A percentile compares a stretch with the other conserved stretches of the same genome.
phyloP scores from a whole-genome alignment of 2,888 invertebrate species.

The Notodonta ziczac region DNA sequence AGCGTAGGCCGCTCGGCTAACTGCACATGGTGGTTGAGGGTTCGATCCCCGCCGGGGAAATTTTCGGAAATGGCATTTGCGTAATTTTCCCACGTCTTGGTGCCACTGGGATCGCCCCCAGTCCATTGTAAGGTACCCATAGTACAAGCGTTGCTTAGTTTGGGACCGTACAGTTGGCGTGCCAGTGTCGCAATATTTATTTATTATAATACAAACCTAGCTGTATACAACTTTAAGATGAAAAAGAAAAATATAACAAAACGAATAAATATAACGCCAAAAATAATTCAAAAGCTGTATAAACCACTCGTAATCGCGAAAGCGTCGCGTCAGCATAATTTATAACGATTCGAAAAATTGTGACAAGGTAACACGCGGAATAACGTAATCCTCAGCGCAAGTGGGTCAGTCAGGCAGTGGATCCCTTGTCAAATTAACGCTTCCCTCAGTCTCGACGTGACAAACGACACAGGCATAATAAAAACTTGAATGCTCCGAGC shows the following conservation, averaged over 20 bases:
- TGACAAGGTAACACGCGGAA: constrained; percentile 56
- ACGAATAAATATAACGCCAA: background rate
- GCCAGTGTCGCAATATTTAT: no score
- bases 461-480: constrained; percentile 74
- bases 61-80: no score
- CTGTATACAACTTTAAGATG: no score
- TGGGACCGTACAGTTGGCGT: no score
- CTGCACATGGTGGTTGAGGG: no score
- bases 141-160: no score
- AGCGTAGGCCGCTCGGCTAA: no score
- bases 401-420: constrained; percentile 69
- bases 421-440: constrained; percentile 83
- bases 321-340: constrained; percentile 34
- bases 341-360: constrained; percentile 49
- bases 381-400: constrained; percentile 63
- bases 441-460: constrained; percentile 72
- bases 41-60: no score
- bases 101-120: no score
- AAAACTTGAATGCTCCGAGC: constrained; percentile 57
- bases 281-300: background rate
- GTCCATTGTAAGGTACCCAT: no score
- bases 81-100: no score
- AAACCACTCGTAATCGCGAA: constrained; percentile 17
- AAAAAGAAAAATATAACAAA: background rate
- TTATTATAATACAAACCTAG: no score